A percentile compares a stretch with the other conserved stretches of the same genome.
Evolutionary conservation across 1,140 invertebrate genomes (phyloP).

Genomic region (Oryctes rhinoceros): DNA sequence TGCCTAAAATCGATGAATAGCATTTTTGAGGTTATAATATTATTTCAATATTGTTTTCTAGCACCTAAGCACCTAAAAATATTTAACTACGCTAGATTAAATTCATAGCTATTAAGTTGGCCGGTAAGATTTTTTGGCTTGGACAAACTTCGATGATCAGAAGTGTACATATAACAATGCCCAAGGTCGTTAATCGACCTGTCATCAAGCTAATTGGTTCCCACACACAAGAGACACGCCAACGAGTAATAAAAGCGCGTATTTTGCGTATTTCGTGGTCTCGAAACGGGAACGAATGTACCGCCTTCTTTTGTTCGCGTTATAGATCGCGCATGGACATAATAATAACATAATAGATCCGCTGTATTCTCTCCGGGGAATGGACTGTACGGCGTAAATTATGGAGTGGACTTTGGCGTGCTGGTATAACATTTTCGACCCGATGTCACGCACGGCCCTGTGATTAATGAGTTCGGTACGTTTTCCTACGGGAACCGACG

Average conservation of each 20-base stretch:
- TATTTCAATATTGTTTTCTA: too few relatives aligned
- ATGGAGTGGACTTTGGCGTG: slow-evolving; percentile 1
- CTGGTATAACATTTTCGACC: neutral
- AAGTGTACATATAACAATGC: neutral
- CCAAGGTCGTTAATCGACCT: slow-evolving; percentile 36
- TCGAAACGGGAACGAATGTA: too few relatives aligned
- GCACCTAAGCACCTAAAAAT: too few relatives aligned
- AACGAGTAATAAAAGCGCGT: too few relatives aligned
- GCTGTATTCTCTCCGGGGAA: neutral
- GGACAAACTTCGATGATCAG: too few relatives aligned
- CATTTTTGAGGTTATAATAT: too few relatives aligned
- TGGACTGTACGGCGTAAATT: neutral
- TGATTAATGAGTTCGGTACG: slow-evolving; percentile 15
- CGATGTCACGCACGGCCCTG: neutral
- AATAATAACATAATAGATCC: neutral
- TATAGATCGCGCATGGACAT: neutral
- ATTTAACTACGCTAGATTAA: too few relatives aligned
- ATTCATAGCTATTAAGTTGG: too few relatives aligned
- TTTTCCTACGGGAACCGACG: neutral
- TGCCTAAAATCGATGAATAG: too few relatives aligned
- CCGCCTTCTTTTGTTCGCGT: too few relatives aligned
- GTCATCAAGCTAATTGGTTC: slow-evolving; percentile 30
- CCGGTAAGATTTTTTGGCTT: too few relatives aligned
- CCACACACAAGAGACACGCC: neutral
- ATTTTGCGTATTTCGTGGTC: too few relatives aligned